A percentile compares a stretch with the other conserved stretches of the same genome.
These are phyloP conservation scores for Nycticorax nycticorax DNA, from an alignment of 2,113 vertebrate genomes.

Conservation along the genomic window DNA sequence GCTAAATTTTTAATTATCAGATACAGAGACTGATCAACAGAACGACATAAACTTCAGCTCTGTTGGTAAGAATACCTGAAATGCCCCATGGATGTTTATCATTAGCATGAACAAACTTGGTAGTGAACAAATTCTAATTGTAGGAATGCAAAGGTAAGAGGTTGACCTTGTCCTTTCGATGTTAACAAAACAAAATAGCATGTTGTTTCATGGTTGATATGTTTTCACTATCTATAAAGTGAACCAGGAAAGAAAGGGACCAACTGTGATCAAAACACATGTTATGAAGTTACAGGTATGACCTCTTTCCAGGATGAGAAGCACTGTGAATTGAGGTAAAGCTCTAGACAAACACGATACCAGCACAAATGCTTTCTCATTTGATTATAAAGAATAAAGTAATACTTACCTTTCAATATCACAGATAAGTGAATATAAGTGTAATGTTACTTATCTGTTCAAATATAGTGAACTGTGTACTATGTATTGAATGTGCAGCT, in stretches of 20 bases:
- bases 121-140: not conserved
- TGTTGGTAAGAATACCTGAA: not conserved
- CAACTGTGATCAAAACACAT: not conserved
- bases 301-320: not conserved
- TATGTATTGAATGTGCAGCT: not conserved
- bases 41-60: not conserved
- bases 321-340: not conserved
- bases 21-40: not conserved
- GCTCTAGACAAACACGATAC: not conserved
- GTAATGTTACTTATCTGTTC: not conserved
- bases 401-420: not conserved
- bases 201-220: not conserved
- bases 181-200: not conserved
- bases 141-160: not conserved
- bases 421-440: not conserved
- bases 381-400: not conserved
- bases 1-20: not conserved
- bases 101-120: not conserved
- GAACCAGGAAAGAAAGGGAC: not conserved
- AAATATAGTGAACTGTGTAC: not conserved
- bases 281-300: not conserved
- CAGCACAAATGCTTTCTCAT: not conserved
- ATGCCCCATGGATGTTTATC: not conserved
- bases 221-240: not conserved
- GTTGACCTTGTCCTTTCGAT: not conserved